Conservation (phyloP, 2,113 vertebrate genomes). For the Paracanthobrama guichenoti region DNA sequence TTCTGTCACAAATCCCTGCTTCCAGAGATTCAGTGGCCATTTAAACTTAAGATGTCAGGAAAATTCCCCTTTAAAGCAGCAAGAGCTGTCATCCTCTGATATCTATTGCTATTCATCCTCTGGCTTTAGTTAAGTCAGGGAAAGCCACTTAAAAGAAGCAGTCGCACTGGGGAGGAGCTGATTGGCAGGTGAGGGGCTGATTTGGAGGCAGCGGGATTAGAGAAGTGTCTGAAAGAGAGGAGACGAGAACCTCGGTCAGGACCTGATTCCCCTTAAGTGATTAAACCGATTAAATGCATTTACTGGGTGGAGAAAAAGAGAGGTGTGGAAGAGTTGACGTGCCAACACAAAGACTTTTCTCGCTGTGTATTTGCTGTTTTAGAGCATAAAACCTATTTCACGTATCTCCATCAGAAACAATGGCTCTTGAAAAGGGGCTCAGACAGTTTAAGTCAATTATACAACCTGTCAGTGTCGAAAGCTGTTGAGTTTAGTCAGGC, state of each 20-base stretch:
- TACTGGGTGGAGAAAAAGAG: constrained; percentile 26
- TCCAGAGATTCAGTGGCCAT: constrained; percentile 31
- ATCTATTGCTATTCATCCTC: constrained; percentile 48
- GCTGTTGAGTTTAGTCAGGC: neutral
- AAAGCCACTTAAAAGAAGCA: constrained; percentile 46
- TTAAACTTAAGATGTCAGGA: constrained; percentile 33
- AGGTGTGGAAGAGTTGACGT: neutral
- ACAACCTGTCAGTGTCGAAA: constrained; percentile 20
- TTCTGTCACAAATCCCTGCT: constrained; percentile 12
- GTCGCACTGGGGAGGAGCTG: constrained; percentile 17
- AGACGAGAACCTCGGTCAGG: constrained; percentile 3
- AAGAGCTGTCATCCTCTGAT: constrained; percentile 17
- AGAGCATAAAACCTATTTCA: neutral
- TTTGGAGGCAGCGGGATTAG: constrained; percentile 43
- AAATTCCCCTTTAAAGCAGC: constrained; percentile 42
- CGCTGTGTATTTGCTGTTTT: neutral
- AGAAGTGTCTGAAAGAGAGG: constrained; percentile 26
- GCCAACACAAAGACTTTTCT: constrained; percentile 26
- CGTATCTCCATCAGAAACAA: constrained; percentile 36
- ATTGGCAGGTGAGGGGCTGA: constrained; percentile 49
- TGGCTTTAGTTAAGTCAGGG: constrained; percentile 45
- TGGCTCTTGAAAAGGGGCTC: constrained; percentile 20
- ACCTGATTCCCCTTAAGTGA: constrained; percentile 35
- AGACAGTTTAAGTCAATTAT: constrained; percentile 38
- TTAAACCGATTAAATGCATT: constrained; percentile 49